Conservation (phyloP, 2,113 vertebrate species). For the Entomyzon cyanotis region DNA sequence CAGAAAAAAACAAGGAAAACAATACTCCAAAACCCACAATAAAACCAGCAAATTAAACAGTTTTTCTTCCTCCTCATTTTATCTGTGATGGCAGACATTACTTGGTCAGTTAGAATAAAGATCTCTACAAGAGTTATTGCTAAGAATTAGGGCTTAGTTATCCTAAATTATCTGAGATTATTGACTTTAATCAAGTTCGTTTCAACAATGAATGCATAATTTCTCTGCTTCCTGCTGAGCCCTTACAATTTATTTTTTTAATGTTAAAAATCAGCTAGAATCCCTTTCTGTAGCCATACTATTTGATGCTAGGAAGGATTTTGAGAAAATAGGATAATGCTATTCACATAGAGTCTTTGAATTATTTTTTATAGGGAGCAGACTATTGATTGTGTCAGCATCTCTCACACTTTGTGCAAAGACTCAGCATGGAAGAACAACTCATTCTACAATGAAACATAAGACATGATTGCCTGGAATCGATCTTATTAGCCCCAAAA, state of each 20-base stretch:
- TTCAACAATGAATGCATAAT: neutral
- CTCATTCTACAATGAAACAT: conserved; percentile 14
- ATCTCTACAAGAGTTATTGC: neutral
- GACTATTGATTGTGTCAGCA: conserved; percentile 59
- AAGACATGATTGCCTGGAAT: conserved; percentile 17
- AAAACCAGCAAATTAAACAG: neutral
- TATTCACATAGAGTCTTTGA: conserved; percentile 62
- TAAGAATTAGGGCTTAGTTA: neutral
- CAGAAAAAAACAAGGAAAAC: neutral
- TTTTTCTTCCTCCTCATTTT: neutral
- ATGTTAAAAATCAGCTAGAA: conserved; percentile 38
- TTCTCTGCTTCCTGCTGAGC: conserved; percentile 31
- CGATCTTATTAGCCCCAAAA: neutral
- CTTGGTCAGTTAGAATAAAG: neutral
- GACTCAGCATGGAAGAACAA: conserved; percentile 15
- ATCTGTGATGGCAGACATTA: neutral
- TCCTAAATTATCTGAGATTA: conserved; percentile 34
- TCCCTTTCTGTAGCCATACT: conserved; percentile 8
- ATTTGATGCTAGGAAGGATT: conserved; percentile 1
- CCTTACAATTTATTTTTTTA: conserved; percentile 8
- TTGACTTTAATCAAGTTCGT: conserved; percentile 47
- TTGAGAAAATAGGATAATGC: conserved; percentile 56
- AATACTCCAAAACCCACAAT: fast-evolving
- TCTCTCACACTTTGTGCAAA: conserved; percentile 6
- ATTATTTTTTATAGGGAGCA: conserved; percentile 9